Base-by-base conservation (phyloP, 2,113 vertebrate genomes). In the Eptesicus fuscus region DNA sequence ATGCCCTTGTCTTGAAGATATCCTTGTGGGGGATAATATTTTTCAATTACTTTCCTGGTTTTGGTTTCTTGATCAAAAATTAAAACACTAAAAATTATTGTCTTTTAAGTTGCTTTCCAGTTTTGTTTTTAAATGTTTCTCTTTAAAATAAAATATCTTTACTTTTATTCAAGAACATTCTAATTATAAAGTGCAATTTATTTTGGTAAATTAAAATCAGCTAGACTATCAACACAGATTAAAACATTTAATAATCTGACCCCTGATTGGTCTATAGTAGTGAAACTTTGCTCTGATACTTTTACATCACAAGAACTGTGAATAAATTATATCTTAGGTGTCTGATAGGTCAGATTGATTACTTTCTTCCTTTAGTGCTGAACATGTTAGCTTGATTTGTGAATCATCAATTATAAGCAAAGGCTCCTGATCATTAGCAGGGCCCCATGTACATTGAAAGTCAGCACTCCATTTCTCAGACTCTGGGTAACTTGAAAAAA, bases 181-280 rank as follows among this genome's bases (percentile, higher is more conserved):
- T 78, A 71, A 86, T 92, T 88, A 67, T 65, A 70, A 92, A 92
- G 12, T 73, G 30, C 51, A 78, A 83, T 37, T 92, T 40, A 92
- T 83, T 69, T 88, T 71, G n/a, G 16, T 51, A 86, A 65, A 77
- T 78, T 88, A 93, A 97, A 93, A 63, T 94, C 18, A 83, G 53
- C 16, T 77, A 25, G 17, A 59, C 25, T 77, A 65, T 82, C 17
- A 37, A 63, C 47, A 37, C 23, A n/a, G 10, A 71, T 79, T 53
- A 63, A 80, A 88, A 80, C 37, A 93, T 47, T 71, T 82, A 74
- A 74, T 85, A 28, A 49, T 35, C 4, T 77, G 70, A 93, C 25
- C 25, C 20, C 42, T 42, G 37, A 28, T 56, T 71, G 37, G 61
- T 47, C 28, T 88, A 17, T 7, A 42, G 28, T 42, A 32, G 30